phyloP scores from a whole-genome alignment of 1,140 invertebrate species.

The Drosophila trapezifrons region DNA sequence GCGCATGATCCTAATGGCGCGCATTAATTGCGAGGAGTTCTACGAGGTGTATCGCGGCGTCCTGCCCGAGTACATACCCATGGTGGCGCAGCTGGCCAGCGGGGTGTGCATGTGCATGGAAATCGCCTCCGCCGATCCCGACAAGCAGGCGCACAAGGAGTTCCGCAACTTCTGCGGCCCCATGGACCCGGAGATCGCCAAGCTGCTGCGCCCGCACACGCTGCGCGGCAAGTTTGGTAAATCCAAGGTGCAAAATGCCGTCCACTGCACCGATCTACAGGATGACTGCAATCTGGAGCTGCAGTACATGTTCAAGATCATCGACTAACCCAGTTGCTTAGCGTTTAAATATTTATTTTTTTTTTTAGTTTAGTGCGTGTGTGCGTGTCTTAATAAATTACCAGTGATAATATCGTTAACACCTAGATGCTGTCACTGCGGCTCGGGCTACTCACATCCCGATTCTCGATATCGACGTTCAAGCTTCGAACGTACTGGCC shows the following conservation, averaged over 20 bases:
- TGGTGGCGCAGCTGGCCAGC: constrained; percentile 92
- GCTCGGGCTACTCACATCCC: constrained; percentile 49
- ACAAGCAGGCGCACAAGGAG: constrained; percentile 85
- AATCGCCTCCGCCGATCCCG: constrained; percentile 88
- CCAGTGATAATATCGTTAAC: constrained; percentile 24
- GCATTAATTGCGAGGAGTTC: constrained; percentile 94
- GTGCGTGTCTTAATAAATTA: constrained; percentile 60
- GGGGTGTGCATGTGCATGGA: constrained; percentile 95
- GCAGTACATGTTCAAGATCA: constrained; percentile 92
- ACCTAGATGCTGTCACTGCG: constrained; percentile 53
- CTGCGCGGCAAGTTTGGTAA: constrained; percentile 93
- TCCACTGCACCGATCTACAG: constrained; percentile 96
- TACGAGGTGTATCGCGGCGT: constrained; percentile 97
- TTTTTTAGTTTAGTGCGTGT: constrained; percentile 16
- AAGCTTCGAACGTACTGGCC: constrained; percentile 20
- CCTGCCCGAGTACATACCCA: constrained; percentile 92
- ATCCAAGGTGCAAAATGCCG: constrained; percentile 93
- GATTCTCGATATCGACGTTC: constrained; percentile 18
- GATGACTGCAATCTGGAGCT: constrained; percentile 94
- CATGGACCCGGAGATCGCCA: constrained; percentile 93
- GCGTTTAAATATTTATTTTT: constrained; percentile 31
- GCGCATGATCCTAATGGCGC: constrained; percentile 91
- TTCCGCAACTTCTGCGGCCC: constrained; percentile 95
- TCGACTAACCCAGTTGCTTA: constrained; percentile 82
- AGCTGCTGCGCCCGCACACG: constrained; percentile 91